A percentile compares a stretch with the other conserved stretches of the same genome.
Conservation (phyloP, 2,797 vertebrate genomes). For the Leptodactylus fallax region DNA sequence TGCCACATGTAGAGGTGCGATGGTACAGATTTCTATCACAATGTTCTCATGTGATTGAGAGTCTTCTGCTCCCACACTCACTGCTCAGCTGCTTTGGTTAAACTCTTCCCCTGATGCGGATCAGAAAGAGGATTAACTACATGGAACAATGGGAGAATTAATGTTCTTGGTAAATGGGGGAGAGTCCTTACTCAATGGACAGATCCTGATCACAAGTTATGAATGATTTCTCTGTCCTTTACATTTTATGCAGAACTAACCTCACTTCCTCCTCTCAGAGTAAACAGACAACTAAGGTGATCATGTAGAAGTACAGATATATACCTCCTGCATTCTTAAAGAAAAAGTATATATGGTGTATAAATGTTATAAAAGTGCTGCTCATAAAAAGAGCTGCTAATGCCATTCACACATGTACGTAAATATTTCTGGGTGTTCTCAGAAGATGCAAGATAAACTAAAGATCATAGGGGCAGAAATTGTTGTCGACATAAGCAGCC, state of each 20-base stretch:
- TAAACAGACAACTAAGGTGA: not conserved
- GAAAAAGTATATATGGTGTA: not conserved
- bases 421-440: not conserved
- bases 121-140: constrained; percentile 55
- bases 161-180: not conserved
- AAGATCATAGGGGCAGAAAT: not conserved
- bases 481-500: too few species aligned
- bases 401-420: not conserved
- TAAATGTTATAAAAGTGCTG: not conserved
- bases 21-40: not conserved
- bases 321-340: not conserved
- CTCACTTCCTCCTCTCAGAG: not conserved
- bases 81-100: constrained; percentile 37
- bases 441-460: not conserved
- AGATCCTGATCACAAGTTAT: constrained; percentile 49
- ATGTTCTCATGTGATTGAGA: constrained; percentile 52
- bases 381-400: not conserved
- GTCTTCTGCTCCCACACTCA: constrained; percentile 33
- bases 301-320: not conserved
- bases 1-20: not conserved
- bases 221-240: constrained; percentile 1
- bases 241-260: not conserved
- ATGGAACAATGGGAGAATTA: constrained; percentile 53
- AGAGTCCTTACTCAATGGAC: not conserved
- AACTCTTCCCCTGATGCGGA: constrained; percentile 52